Percentiles rank a stretch among this genome's conserved stretches.
Evolutionary conservation across 2,797 vertebrate genomes (phyloP).

Genomic region (Cyclura pinguis): DNA sequence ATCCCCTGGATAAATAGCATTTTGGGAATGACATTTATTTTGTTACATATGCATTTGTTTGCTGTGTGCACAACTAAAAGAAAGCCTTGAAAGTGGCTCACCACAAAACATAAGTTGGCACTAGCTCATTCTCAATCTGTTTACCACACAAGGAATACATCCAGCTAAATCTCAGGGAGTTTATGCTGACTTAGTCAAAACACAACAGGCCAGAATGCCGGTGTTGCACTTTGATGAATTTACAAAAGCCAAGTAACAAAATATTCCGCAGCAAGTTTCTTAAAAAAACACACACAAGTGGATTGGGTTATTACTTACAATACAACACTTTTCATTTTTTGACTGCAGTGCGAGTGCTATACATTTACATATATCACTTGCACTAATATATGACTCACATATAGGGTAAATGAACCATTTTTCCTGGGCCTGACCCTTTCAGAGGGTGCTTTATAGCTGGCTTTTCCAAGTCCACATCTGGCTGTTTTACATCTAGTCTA

Average conservation of each 20-base stretch:
- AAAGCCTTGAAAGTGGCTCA: constrained; percentile 14
- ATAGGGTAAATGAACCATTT: background rate
- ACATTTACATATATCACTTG: background rate
- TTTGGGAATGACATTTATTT: constrained; percentile 38
- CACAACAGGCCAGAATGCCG: background rate
- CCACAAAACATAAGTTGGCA: constrained; percentile 11
- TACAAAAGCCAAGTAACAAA: background rate
- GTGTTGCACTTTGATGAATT: background rate
- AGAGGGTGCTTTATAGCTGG: no score
- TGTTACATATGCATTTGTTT: background rate
- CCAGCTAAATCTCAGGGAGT: background rate
- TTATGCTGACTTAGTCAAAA: constrained; percentile 14
- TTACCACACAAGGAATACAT: constrained; percentile 30
- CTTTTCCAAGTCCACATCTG: background rate
- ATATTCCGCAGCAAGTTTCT: background rate
- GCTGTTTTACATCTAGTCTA: background rate
- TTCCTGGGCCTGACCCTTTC: background rate
- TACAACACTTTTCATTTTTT: background rate
- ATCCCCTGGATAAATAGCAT: background rate
- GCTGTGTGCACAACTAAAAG: constrained; percentile 22
- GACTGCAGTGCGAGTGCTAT: background rate
- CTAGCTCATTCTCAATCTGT: constrained; percentile 23
- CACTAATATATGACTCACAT: background rate
- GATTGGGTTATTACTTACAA: background rate
- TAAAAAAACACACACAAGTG: no score